phyloP scores from a whole-genome alignment of 1,140 invertebrate genomes.

The Eubasilissa regina region DNA sequence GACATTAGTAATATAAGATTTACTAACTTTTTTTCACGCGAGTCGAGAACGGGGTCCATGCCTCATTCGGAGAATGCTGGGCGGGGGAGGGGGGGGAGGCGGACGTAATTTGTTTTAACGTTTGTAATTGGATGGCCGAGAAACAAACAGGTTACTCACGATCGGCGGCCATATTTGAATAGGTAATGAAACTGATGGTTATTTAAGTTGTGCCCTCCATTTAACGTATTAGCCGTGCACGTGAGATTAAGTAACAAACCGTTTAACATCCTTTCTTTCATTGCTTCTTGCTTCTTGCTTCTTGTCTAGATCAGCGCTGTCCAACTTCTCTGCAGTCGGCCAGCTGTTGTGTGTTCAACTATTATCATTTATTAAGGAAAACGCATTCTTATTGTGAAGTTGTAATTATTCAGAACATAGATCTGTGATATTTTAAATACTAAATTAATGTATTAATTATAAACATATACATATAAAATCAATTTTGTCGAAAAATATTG shows the following conservation, averaged over 20 bases:
- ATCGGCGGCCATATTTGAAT: slow-evolving; percentile 54
- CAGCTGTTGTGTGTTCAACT: too few species aligned
- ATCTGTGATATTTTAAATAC: too few species aligned
- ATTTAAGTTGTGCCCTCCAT: slow-evolving; percentile 45
- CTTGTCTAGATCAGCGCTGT: too few species aligned
- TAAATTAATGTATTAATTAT: too few species aligned
- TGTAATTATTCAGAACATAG: too few species aligned
- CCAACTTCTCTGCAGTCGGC: too few species aligned
- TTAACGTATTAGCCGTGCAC: slow-evolving; percentile 26
- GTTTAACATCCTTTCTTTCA: slow-evolving; percentile 5
- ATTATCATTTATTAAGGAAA: too few species aligned
- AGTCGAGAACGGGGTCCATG: neutral
- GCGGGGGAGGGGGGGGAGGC: slow-evolving; percentile 1
- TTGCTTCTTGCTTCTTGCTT: too few species aligned
- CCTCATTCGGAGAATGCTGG: neutral
- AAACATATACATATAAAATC: too few species aligned
- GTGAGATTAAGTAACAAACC: slow-evolving; percentile 36
- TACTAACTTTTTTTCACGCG: slow-evolving; percentile 9
- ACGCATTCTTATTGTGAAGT: too few species aligned
- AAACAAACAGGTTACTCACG: slow-evolving; percentile 53
- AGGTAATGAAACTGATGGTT: slow-evolving; percentile 54
- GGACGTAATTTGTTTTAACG: slow-evolving; percentile 52
- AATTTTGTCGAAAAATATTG: too few species aligned
- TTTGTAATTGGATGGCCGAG: slow-evolving; percentile 53
- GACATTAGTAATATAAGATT: slow-evolving; percentile 2